Base-by-base conservation (phyloP, 2,888 invertebrate species). In the Clostera curtula region DNA sequence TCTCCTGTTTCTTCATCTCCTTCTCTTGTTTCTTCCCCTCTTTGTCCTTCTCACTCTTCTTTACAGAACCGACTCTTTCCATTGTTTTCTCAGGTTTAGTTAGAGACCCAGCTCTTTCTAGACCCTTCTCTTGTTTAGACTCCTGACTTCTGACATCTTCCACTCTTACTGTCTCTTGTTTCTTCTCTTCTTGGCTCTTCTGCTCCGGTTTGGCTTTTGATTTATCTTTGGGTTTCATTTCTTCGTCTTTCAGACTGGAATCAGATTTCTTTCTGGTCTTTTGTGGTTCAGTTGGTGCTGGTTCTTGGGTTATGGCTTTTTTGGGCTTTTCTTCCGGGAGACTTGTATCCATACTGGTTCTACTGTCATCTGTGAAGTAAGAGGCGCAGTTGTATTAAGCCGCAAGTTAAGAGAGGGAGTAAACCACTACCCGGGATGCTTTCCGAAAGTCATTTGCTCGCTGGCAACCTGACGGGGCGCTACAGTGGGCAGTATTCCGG, bases 211-310 rank as follows among this genome's bases (percentile, higher is more conserved):
- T 48, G 3, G 24, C 16, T 18, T 65, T 66, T 2, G 63, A 65
- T 41, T 69, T 70, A 5, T 69, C 67, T 40, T 69, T 73, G 1
- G 37, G 20, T 50, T 73, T 77, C 2, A 46, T 11, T 6, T 77
- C 76, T 34, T 83, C 82, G 3, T 82, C 82, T 48, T 79, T 80
- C 19, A 76, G 51, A 28, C 76, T 75, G 1, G 80, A 67, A 46
- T 83, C 82, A 0, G 80, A 76, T 34, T 79, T 82, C 49, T 80
- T 80, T 13, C 79, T 56, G 1, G 65, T 37, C 40, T 79, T 82
- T 0, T 57, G 56, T 23, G 62, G 67, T 4, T 67, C 69, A 0
- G 49, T 37, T 8, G 44, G 25, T 13, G 42, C 19, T 9, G 51
- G 50, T 25, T 63, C 64, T 17, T 45, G 59, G 2, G 44, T 49